Percentiles rank a stretch among this genome's conserved stretches.
Conservation (phyloP, 1,140 invertebrate species). For the Tetragnatha versicolor region DNA sequence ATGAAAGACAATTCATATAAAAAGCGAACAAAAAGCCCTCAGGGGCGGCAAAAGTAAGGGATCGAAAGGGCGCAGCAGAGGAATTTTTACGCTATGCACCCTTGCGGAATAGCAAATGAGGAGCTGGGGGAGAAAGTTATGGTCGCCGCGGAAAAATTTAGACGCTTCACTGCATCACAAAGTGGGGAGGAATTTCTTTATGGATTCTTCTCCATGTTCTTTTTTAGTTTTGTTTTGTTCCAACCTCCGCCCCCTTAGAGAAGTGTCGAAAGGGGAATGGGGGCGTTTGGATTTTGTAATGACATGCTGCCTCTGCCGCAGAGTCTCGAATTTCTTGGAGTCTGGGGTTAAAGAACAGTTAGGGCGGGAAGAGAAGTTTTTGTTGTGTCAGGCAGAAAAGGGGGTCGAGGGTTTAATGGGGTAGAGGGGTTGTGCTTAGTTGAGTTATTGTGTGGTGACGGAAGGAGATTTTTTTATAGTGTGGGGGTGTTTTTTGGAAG, state of each 20-base stretch:
- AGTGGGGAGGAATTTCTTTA: conserved; percentile 19
- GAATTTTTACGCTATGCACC: conserved; percentile 36
- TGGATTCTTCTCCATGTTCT: conserved; percentile 5
- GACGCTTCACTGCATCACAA: conserved; percentile 15
- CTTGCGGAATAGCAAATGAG: conserved; percentile 34
- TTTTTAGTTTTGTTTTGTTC: background rate
- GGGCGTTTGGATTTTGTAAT: conserved; percentile 2
- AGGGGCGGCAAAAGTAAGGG: background rate
- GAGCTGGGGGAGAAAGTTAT: conserved; percentile 13
- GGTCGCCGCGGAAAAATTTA: conserved; percentile 3
- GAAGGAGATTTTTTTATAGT: no score
- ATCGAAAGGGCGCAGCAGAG: no score
- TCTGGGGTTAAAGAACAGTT: background rate
- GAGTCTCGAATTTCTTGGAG: background rate
- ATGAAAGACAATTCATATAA: conserved; percentile 40
- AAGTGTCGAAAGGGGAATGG: background rate
- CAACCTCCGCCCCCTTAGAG: background rate
- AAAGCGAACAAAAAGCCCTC: conserved; percentile 18
- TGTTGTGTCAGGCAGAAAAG: background rate
- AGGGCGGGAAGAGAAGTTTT: background rate
- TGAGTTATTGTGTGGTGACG: no score
- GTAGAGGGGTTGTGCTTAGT: no score
- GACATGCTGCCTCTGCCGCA: background rate
- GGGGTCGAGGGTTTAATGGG: background rate
- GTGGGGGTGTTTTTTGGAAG: no score